Evolutionary conservation across 2,113 vertebrate species (phyloP), one percentile per base, ranked within the genome.

Genomic region (Etheostoma cragini): DNA sequence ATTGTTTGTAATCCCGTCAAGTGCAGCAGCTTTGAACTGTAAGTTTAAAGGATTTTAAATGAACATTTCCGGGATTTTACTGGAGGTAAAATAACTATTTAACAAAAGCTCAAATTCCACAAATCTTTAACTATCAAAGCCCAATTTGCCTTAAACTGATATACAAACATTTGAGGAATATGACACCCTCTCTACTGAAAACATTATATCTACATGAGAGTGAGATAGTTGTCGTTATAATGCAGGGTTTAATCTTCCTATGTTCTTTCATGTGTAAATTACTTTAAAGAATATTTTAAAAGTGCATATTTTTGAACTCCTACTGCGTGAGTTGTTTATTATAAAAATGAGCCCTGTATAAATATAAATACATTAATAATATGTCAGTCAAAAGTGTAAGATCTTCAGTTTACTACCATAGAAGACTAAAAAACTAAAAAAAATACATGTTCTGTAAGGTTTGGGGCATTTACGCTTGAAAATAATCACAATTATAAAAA

Each of bases 141-240:
- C 67, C 57, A 35, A 50, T 16, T 67, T 67, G 79, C 82, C 84
- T 89, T 87, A 84, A 82, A 64, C 63, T 0, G 7, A 61, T 26
- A 35, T 61, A 42, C 16, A 5, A 73, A 35, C 8, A 65, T 14
- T 16, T 45, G 2, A 22, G 4, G 21, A 61, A 46, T 26, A 45
- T 14, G 52, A 66, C 46, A 3, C 8, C 16, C 16, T 52, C 42
- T n/a, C 16, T 42, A 1, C 2, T 35, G 35, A 65, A 73, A 54
- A n/a, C 11, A 10, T 6, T n/a, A 42, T 22, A 61, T 11, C 16
- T 10, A 16, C 30, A 26, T 22, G 38, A 63, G 15, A 66, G 11
- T 22, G 2, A 8, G 62, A 24, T 24, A 30, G 16, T 50, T 22
- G 52, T 46, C 38, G 16, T 58, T 24, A 58, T 21, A 42, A 70